phyloP scores from a whole-genome alignment of 2,797 vertebrate genomes.

The Typhlichthys subterraneus region DNA sequence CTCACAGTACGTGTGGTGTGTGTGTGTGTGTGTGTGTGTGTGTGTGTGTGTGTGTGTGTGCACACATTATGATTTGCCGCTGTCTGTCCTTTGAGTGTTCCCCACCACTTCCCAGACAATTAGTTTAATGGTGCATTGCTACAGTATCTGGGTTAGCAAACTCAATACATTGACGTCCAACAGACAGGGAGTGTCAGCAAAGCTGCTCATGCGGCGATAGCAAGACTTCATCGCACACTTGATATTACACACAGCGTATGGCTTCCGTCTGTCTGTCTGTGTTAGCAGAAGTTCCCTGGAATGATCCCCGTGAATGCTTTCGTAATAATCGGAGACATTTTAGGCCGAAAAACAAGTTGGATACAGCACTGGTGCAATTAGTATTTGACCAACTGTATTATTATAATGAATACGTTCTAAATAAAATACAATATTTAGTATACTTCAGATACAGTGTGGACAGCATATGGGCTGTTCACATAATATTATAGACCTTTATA shows the following conservation, averaged over 20 bases:
- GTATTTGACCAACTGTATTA: no score
- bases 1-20: background rate
- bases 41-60: background rate
- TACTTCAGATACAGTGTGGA: no score
- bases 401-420: no score
- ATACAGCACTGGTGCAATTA: background rate
- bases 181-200: conserved; percentile 49
- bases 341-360: background rate
- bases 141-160: conserved; percentile 61
- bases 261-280: conserved; percentile 24
- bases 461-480: no score
- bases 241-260: conserved; percentile 13
- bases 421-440: no score
- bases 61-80: conserved; percentile 52
- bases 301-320: no score
- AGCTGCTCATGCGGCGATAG: conserved; percentile 27
- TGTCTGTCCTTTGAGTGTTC: conserved; percentile 47
- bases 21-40: background rate
- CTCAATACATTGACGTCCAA: conserved; percentile 65
- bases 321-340: background rate
- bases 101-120: conserved; percentile 66
- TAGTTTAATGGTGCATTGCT: conserved; percentile 74
- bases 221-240: conserved; percentile 32
- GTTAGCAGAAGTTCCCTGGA: conserved; percentile 12
- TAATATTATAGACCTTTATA: no score